Evolutionary conservation across 2,797 vertebrate genomes (phyloP).

Genomic region (Oreonectes daqikongensis): DNA sequence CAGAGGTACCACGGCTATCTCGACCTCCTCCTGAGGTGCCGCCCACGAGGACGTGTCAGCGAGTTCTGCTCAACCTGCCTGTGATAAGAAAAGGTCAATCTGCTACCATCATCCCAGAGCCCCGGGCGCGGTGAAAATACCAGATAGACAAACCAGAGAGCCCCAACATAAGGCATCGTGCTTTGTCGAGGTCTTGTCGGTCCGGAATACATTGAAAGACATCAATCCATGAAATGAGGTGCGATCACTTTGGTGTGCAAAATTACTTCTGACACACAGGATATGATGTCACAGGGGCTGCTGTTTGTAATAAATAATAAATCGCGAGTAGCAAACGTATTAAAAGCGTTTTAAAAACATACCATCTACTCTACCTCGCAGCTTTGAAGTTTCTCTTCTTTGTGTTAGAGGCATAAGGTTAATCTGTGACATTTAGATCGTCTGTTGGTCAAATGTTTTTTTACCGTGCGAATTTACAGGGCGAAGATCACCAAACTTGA

Average conservation of each 20-base stretch:
- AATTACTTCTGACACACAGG: not conserved
- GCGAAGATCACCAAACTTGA: not conserved
- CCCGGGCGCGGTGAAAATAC: conserved; percentile 69
- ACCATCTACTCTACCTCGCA: not conserved
- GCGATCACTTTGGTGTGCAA: conserved; percentile 6
- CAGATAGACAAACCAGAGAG: conserved; percentile 42
- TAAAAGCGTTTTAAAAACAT: not conserved
- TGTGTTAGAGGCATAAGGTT: not conserved
- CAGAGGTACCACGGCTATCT: conserved; percentile 73
- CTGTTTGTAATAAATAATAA: not conserved
- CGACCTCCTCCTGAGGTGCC: conserved; percentile 74
- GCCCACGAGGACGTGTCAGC: conserved; percentile 71
- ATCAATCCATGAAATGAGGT: conserved; percentile 2
- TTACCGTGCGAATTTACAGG: not conserved
- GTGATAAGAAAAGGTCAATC: conserved; percentile 78
- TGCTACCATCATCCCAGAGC: conserved; percentile 68
- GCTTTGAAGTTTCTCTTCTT: not conserved
- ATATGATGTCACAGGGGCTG: not conserved
- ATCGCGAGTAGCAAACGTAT: not conserved
- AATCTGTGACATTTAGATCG: not conserved
- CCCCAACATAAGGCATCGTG: conserved; percentile 1
- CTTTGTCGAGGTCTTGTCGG: not conserved
- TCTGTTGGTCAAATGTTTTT: not conserved
- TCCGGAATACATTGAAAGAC: not conserved
- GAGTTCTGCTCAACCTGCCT: conserved; percentile 69